phyloP scores from a whole-genome alignment of 2,797 vertebrate genomes.

The Lepus townsendii region DNA sequence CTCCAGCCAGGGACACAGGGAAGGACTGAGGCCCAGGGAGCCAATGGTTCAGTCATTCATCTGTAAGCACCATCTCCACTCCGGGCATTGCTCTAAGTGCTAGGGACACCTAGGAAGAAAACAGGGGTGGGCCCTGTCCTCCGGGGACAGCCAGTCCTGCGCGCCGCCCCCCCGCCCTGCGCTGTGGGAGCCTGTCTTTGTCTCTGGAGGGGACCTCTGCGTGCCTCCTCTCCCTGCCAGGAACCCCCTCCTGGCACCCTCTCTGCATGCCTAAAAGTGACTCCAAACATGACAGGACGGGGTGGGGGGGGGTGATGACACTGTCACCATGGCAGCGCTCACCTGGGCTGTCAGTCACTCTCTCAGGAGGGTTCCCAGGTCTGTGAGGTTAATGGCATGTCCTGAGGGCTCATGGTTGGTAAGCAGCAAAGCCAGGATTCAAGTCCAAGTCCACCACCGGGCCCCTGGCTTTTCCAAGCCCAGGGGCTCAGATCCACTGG shows the following conservation, averaged over 20 bases:
- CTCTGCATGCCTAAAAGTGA: background rate
- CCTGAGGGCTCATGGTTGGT: background rate
- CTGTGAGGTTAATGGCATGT: background rate
- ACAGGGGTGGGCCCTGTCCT: fast-evolving
- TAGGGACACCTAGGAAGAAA: background rate
- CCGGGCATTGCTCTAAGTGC: background rate
- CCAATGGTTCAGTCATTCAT: background rate
- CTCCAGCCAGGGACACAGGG: background rate
- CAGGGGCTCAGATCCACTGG: background rate
- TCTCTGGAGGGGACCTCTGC: background rate
- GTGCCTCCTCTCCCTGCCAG: background rate
- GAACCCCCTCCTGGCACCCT: background rate
- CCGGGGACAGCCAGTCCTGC: fast-evolving
- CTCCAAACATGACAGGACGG: background rate
- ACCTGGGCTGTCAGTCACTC: fast-evolving
- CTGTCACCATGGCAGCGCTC: background rate
- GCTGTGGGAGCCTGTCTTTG: background rate
- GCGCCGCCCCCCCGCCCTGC: background rate
- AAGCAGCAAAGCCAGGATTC: too few species aligned
- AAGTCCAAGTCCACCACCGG: background rate
- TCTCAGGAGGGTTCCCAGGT: background rate
- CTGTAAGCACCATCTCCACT: background rate
- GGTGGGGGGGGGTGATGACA: background rate
- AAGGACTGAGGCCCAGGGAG: background rate
- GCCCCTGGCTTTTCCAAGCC: conserved; percentile 1